These are phyloP conservation scores for Volucella inflata DNA, from an alignment of 2,888 invertebrate species.

Conservation along the genomic window DNA sequence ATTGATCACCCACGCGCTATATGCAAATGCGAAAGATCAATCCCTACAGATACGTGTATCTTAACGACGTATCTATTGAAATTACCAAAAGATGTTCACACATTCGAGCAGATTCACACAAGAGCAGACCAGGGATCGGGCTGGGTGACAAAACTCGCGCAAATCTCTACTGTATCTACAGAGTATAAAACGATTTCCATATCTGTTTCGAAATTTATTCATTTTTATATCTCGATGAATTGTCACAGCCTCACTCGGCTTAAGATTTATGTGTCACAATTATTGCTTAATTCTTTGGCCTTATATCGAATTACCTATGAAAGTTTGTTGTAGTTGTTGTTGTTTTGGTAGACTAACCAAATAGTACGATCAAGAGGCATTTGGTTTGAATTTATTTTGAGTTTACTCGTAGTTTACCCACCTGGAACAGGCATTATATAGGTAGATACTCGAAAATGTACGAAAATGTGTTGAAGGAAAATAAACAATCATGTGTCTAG, in stretches of 20 bases:
- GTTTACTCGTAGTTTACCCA: neutral
- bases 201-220: conserved; percentile 23
- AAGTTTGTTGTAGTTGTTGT: neutral
- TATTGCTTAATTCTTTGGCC: conserved; percentile 22
- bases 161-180: conserved; percentile 21
- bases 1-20: conserved; percentile 47
- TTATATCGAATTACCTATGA: neutral
- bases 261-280: conserved; percentile 28
- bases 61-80: conserved; percentile 40
- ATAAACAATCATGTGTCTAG: conserved; percentile 4
- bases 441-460: neutral
- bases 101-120: neutral
- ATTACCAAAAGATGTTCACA: conserved; percentile 48
- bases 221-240: conserved; percentile 18
- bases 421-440: neutral
- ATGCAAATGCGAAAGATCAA: conserved; percentile 56
- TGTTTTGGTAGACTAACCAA: neutral
- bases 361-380: neutral
- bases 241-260: conserved; percentile 15
- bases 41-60: conserved; percentile 37
- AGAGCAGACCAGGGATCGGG: neutral
- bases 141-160: neutral
- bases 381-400: neutral
- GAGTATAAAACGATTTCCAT: conserved; percentile 54
- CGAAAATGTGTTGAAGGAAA: conserved; percentile 4